Evolutionary conservation across 1,140 invertebrate genomes (phyloP).

Genomic region (Alviniconcha marisindica): DNA sequence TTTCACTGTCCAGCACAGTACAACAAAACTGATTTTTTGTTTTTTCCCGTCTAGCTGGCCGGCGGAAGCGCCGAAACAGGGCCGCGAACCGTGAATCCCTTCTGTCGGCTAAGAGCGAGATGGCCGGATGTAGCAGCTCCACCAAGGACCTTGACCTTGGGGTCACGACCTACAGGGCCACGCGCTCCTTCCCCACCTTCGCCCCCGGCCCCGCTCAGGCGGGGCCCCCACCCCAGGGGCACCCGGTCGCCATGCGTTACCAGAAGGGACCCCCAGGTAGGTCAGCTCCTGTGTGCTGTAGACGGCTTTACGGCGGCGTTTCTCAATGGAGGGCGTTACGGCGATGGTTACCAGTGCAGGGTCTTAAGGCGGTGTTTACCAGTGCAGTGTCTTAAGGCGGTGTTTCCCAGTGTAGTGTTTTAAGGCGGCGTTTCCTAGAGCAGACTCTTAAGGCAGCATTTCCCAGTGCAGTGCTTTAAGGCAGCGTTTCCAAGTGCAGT

Average conservation of each 20-base stretch:
- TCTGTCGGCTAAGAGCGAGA: conserved; percentile 36
- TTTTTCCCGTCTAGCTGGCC: not conserved
- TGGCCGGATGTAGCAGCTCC: conserved; percentile 31
- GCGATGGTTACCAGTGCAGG: no score
- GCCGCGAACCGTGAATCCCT: conserved; percentile 31
- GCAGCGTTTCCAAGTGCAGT: no score
- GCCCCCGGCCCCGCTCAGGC: conserved; percentile 23
- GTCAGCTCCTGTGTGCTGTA: not conserved
- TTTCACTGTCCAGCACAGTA: no score
- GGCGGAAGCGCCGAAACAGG: conserved; percentile 11
- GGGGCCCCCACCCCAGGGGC: not conserved
- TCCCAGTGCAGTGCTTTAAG: no score
- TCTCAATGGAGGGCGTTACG: no score
- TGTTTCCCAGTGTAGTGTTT: no score
- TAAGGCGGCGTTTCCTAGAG: no score
- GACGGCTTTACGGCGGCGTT: no score
- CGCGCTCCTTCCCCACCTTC: conserved; percentile 39
- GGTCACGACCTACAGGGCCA: conserved; percentile 38
- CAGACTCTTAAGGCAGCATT: no score
- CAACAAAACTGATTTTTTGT: not conserved
- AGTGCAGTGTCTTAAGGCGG: no score
- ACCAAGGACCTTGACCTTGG: conserved; percentile 40
- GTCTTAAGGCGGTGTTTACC: no score
- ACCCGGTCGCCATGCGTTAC: conserved; percentile 29
- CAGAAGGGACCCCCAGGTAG: conserved; percentile 36